These are phyloP conservation scores for Polia nebulosa DNA, from an alignment of 2,888 invertebrate species.

Conservation along the genomic window DNA sequence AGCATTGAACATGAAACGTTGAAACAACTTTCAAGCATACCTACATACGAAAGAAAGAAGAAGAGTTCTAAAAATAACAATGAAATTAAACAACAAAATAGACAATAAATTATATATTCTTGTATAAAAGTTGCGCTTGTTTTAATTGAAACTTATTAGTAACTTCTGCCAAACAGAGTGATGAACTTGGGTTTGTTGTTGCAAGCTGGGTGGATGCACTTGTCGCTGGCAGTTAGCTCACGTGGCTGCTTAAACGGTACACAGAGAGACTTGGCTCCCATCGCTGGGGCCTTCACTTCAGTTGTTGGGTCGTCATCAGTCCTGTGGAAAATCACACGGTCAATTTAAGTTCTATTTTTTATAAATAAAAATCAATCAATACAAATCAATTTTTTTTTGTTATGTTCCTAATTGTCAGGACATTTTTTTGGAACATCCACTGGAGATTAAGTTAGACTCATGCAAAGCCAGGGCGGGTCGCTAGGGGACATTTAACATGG, in stretches of 20 bases:
- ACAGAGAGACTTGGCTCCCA: constrained; percentile 99
- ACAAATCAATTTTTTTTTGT: too few species aligned
- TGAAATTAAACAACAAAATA: constrained; percentile 51
- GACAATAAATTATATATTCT: constrained; percentile 72
- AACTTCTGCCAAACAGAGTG: constrained; percentile 99
- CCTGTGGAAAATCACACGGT: constrained; percentile 80
- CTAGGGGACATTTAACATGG: too few species aligned
- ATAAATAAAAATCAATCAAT: too few species aligned
- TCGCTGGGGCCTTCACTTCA: constrained; percentile 96
- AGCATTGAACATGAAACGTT: background rate
- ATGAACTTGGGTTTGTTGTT: constrained; percentile 95
- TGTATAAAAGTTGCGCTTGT: constrained; percentile 68
- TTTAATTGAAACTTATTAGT: constrained; percentile 82
- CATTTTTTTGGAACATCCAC: too few species aligned
- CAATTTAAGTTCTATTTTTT: background rate
- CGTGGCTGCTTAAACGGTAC: constrained; percentile 98
- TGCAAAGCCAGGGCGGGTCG: too few species aligned
- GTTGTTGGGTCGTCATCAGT: constrained; percentile 92
- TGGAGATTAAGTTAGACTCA: too few species aligned
- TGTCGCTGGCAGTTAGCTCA: constrained; percentile 91
- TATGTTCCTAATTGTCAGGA: too few species aligned
- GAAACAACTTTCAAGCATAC: background rate
- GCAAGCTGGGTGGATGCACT: constrained; percentile 97
- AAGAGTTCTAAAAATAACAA: constrained; percentile 19
- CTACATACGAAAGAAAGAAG: too few species aligned